Evolutionary conservation across 2,113 vertebrate genomes (phyloP).

Genomic region (Campylorhamphus procurvoides): DNA sequence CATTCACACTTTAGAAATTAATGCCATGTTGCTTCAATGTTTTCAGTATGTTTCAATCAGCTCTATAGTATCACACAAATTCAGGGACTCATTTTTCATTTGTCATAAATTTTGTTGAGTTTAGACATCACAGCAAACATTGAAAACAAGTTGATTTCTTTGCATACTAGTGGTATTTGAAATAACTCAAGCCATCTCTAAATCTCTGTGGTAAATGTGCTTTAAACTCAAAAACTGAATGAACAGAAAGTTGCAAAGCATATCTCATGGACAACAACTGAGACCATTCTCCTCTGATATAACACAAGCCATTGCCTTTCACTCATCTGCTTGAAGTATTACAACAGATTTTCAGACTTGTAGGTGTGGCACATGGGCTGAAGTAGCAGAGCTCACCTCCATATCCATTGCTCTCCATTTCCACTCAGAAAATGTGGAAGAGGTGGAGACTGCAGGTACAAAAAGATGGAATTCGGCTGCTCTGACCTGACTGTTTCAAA

Average conservation of each 20-base stretch:
- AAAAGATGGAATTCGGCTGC: neutral
- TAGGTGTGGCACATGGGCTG: rapidly evolving
- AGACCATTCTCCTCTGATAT: neutral
- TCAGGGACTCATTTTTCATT: neutral
- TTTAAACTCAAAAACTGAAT: neutral
- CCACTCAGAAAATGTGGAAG: neutral
- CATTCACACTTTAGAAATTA: neutral
- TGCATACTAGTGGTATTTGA: neutral
- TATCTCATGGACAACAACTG: neutral
- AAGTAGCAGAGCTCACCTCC: neutral
- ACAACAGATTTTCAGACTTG: neutral
- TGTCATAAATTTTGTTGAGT: neutral
- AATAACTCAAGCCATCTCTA: neutral
- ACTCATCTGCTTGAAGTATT: neutral
- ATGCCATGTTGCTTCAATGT: neutral
- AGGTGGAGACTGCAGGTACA: neutral
- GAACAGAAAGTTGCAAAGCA: neutral
- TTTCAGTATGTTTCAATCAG: neutral
- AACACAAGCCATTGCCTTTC: neutral
- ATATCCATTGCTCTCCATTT: neutral
- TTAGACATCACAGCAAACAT: neutral
- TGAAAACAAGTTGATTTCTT: neutral
- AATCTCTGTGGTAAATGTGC: neutral
- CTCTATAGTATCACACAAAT: neutral
- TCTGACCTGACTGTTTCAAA: neutral